Percentiles rank a stretch among this genome's conserved stretches.
These are phyloP conservation scores for Drosophila virilis DNA, from an alignment of 1,140 invertebrate species.

Conservation along the genomic window DNA sequence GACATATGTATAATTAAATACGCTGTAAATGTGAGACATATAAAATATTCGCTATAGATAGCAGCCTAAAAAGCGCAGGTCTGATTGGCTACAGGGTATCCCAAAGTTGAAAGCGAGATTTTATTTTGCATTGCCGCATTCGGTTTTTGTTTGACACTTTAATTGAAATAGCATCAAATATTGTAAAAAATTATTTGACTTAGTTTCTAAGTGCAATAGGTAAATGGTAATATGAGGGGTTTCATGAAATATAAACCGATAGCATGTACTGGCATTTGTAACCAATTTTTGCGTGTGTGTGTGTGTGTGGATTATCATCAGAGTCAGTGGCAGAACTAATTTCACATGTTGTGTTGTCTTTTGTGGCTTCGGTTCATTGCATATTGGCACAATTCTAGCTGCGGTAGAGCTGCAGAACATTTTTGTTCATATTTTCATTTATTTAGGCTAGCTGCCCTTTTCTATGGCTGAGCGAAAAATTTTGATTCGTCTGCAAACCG, in stretches of 20 bases:
- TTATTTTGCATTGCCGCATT: slow-evolving; percentile 2
- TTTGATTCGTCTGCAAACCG: slow-evolving; percentile 81
- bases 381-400: slow-evolving; percentile 54
- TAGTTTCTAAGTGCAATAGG: slow-evolving; percentile 38
- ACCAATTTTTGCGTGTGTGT: slow-evolving; percentile 12
- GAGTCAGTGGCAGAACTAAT: slow-evolving; percentile 56
- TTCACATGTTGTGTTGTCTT: slow-evolving; percentile 73
- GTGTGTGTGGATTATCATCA: slow-evolving; percentile 20
- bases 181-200: slow-evolving; percentile 29
- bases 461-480: slow-evolving; percentile 74
- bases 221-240: not conserved
- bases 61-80: too few species aligned
- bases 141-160: slow-evolving; percentile 63
- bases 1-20: not conserved
- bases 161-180: slow-evolving; percentile 61
- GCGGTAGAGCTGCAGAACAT: slow-evolving; percentile 2
- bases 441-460: slow-evolving; percentile 67
- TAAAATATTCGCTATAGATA: too few species aligned
- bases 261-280: slow-evolving; percentile 7
- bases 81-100: not conserved
- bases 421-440: slow-evolving; percentile 61
- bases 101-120: not conserved
- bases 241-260: slow-evolving; percentile 58
- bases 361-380: slow-evolving; percentile 72
- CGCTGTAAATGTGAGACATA: too few species aligned